Conservation (phyloP, 2,888 invertebrate species). For the Lepeophtheirus nordmannii region DNA sequence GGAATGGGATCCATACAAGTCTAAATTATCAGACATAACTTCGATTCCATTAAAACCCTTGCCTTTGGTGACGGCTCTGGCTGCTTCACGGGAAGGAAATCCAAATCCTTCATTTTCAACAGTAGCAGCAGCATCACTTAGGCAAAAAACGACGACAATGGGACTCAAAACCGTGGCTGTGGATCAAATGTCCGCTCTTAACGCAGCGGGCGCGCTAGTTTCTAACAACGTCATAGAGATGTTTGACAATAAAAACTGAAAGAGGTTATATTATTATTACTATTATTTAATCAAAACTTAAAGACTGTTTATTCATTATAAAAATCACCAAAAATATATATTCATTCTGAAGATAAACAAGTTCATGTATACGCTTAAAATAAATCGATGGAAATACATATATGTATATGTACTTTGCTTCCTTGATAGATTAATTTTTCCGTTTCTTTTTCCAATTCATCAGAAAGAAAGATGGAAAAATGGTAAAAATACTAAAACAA, state of each 20-base stretch:
- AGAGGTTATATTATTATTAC: slow-evolving; percentile 1
- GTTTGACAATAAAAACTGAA: slow-evolving; percentile 8
- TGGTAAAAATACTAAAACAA: no score
- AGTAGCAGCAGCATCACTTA: not conserved
- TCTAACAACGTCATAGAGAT: slow-evolving; percentile 19
- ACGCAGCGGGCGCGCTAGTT: slow-evolving; percentile 19
- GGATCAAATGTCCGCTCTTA: slow-evolving; percentile 11
- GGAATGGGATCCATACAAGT: not conserved
- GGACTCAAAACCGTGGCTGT: slow-evolving; percentile 16
- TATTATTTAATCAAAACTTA: not conserved
- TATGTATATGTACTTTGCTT: no score
- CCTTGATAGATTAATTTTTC: no score
- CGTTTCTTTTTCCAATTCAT: no score
- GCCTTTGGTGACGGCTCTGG: not conserved
- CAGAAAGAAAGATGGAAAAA: no score
- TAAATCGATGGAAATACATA: not conserved
- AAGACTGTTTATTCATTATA: not conserved
- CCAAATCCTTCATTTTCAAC: not conserved
- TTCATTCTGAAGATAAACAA: slow-evolving; percentile 6
- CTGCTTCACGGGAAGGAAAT: not conserved
- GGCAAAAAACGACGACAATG: not conserved
- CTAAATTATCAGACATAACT: not conserved
- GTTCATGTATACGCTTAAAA: slow-evolving; percentile 6
- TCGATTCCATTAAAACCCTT: not conserved
- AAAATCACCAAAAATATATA: slow-evolving; percentile 7